Evolutionary conservation across 2,797 vertebrate species (phyloP).

Genomic region (Mus caroli): DNA sequence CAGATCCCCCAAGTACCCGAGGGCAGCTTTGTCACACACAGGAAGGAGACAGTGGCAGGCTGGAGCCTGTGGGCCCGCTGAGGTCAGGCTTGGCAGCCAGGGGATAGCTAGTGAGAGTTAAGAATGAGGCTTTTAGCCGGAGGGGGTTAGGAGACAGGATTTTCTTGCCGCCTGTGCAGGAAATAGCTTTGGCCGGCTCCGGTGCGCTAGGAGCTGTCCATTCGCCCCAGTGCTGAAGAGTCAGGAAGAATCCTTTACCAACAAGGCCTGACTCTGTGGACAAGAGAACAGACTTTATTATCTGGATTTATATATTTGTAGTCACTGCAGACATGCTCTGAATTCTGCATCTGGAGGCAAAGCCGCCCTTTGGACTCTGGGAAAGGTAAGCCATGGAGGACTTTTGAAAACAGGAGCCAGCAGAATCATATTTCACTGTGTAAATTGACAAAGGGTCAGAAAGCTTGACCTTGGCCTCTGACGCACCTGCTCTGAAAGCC

Average conservation of each 20-base stretch:
- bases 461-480: constrained; percentile 86
- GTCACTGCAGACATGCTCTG: background rate
- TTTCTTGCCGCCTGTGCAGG: background rate
- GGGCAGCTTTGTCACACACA: background rate
- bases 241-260: background rate
- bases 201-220: background rate
- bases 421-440: constrained; percentile 84
- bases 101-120: fast-evolving
- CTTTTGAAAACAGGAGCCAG: constrained; percentile 57
- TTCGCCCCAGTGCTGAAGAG: background rate
- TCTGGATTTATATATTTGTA: background rate
- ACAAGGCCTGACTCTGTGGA: background rate
- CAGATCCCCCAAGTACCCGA: background rate
- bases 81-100: background rate
- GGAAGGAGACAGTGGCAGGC: background rate
- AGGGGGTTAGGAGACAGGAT: background rate
- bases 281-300: fast-evolving
- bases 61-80: background rate
- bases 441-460: constrained; percentile 88
- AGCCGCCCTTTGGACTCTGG: background rate
- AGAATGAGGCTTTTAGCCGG: background rate
- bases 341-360: background rate
- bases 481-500: constrained; percentile 84
- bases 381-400: background rate
- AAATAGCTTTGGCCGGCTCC: fast-evolving